Percentiles rank a stretch among this genome's conserved stretches.
These are phyloP conservation scores for Barypeithes pellucidus DNA, from an alignment of 2,888 invertebrate species.

Conservation along the genomic window DNA sequence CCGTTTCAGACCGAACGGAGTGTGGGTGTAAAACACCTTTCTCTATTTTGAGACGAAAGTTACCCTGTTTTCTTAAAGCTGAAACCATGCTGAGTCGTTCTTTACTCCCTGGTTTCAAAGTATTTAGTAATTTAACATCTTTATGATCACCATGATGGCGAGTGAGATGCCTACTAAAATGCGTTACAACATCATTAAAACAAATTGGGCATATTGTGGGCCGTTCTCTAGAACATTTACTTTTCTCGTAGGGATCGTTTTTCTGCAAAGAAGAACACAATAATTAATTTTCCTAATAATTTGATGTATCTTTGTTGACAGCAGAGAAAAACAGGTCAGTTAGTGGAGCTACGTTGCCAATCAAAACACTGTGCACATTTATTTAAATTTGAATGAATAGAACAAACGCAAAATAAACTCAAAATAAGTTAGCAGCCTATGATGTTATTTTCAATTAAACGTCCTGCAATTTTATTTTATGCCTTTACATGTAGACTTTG, in stretches of 20 bases:
- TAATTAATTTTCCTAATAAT: too few relatives aligned
- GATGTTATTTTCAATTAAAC: too few relatives aligned
- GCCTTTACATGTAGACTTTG: too few relatives aligned
- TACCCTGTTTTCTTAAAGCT: constrained; percentile 43
- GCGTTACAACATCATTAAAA: constrained; percentile 50
- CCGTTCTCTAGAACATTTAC: constrained; percentile 49
- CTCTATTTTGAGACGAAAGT: constrained; percentile 43
- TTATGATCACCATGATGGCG: constrained; percentile 47
- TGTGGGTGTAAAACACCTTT: constrained; percentile 47
- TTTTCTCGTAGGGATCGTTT: constrained; percentile 10
- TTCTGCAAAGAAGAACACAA: too few relatives aligned
- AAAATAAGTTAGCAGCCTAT: too few relatives aligned
- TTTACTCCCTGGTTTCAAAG: constrained; percentile 48
- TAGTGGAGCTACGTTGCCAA: too few relatives aligned
- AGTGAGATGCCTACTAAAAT: constrained; percentile 52
- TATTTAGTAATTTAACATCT: constrained; percentile 41
- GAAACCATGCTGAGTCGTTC: constrained; percentile 45
- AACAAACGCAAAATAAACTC: too few relatives aligned
- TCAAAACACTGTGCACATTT: too few relatives aligned
- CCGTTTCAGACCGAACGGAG: constrained; percentile 39
- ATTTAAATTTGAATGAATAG: too few relatives aligned
- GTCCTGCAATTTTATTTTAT: too few relatives aligned
- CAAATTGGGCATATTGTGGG: constrained; percentile 54
- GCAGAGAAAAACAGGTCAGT: too few relatives aligned
- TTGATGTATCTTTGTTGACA: too few relatives aligned